Evolutionary conservation across 2,113 vertebrate species (phyloP).

Genomic region (Todiramphus saurophagus): DNA sequence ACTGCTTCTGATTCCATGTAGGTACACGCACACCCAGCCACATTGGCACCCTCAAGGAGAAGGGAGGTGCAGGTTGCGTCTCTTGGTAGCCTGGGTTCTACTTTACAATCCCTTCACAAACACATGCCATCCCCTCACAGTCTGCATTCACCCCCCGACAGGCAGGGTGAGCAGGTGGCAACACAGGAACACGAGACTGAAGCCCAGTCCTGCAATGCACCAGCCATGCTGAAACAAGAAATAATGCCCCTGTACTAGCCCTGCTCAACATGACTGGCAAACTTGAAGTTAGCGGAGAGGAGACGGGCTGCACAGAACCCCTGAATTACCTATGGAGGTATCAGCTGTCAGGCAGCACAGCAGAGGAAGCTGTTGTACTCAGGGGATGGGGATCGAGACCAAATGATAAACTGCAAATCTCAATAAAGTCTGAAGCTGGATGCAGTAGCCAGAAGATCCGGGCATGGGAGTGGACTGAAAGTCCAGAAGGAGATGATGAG

Average conservation of each 20-base stretch:
- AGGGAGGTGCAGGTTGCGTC: neutral
- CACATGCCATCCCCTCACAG: neutral
- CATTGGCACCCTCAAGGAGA: accelerated
- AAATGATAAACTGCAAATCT: neutral
- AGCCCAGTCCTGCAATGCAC: neutral
- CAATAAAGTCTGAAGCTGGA: neutral
- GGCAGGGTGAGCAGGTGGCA: neutral
- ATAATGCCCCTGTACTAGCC: accelerated
- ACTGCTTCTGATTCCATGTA: neutral
- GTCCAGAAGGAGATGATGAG: neutral
- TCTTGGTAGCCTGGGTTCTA: neutral
- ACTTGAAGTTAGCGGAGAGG: neutral
- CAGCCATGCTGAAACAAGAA: neutral
- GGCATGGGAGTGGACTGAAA: neutral
- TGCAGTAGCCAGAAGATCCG: neutral
- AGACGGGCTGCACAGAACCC: neutral
- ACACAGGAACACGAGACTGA: accelerated
- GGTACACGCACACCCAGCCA: accelerated
- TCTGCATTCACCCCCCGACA: accelerated
- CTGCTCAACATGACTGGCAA: accelerated
- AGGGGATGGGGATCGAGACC: neutral
- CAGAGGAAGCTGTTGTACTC: neutral
- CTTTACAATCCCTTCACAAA: neutral
- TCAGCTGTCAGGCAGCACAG: neutral
- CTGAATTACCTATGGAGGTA: neutral